phyloP scores from a whole-genome alignment of 2,797 vertebrate genomes.

The Galagoides demidoff region DNA sequence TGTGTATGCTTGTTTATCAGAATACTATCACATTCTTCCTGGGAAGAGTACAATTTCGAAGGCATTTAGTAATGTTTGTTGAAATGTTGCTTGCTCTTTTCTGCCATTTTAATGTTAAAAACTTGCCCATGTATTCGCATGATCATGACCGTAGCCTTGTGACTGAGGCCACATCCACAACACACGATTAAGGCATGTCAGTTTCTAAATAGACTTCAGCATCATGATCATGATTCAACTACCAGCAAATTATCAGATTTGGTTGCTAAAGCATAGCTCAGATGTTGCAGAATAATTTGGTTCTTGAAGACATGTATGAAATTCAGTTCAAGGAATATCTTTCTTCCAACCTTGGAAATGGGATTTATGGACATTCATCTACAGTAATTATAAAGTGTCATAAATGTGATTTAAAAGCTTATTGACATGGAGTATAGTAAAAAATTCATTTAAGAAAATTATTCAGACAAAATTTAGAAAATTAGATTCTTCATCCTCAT shows the following conservation, averaged over 20 bases:
- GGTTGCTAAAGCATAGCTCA: not conserved
- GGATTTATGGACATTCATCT: not conserved
- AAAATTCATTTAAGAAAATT: not conserved
- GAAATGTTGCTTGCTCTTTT: not conserved
- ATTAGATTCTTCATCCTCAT: not conserved
- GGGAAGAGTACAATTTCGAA: slow-evolving; percentile 1
- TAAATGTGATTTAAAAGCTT: not conserved
- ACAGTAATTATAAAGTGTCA: not conserved
- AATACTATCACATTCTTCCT: not conserved
- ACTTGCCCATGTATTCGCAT: not conserved
- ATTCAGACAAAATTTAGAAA: not conserved
- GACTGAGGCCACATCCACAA: not conserved
- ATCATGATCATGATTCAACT: not conserved
- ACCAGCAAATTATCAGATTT: not conserved
- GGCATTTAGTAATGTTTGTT: not conserved
- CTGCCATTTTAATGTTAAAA: not conserved
- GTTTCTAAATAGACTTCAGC: not conserved
- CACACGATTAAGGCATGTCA: not conserved
- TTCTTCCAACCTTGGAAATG: not conserved
- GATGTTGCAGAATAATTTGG: not conserved
- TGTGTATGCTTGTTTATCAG: not conserved
- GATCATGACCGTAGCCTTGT: not conserved
- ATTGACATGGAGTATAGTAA: not conserved
- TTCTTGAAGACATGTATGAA: not conserved
- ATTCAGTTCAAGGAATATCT: not conserved